Evolutionary conservation across 2,113 vertebrate species (phyloP).

Genomic region (Thinocorus orbignyianus): DNA sequence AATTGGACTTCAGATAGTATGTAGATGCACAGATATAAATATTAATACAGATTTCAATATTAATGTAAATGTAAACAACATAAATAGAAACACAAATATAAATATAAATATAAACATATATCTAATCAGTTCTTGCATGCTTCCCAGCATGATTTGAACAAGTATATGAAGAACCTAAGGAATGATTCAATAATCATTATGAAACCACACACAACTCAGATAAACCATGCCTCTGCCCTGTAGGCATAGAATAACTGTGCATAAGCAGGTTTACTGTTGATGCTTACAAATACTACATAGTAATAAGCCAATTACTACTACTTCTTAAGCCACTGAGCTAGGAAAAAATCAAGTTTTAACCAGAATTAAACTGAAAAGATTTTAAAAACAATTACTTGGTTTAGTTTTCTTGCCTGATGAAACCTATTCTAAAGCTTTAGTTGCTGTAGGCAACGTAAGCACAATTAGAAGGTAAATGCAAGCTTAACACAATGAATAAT

Average conservation of each 20-base stretch:
- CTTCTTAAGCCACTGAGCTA: not conserved
- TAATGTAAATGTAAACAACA: not conserved
- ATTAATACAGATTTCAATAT: not conserved
- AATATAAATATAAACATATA: not conserved
- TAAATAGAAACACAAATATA: not conserved
- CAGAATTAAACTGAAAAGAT: conserved; percentile 17
- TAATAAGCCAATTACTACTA: conserved; percentile 1
- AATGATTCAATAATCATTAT: not conserved
- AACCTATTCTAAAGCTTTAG: conserved; percentile 5
- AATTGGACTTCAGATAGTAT: not conserved
- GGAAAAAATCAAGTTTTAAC: not conserved
- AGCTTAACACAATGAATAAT: conserved; percentile 10
- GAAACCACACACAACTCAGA: not conserved
- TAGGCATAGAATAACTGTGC: not conserved
- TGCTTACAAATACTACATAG: not conserved
- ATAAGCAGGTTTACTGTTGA: not conserved
- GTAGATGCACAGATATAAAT: not conserved
- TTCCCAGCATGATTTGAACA: not conserved
- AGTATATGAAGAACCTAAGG: not conserved
- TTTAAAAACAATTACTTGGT: conserved; percentile 30
- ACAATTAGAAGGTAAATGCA: conserved; percentile 39
- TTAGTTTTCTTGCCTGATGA: conserved; percentile 28
- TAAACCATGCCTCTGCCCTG: not conserved
- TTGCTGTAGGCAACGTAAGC: not conserved
- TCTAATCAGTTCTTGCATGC: not conserved